Base-by-base conservation (phyloP, 2,888 invertebrate species). In the Lycophotia porphyrea region DNA sequence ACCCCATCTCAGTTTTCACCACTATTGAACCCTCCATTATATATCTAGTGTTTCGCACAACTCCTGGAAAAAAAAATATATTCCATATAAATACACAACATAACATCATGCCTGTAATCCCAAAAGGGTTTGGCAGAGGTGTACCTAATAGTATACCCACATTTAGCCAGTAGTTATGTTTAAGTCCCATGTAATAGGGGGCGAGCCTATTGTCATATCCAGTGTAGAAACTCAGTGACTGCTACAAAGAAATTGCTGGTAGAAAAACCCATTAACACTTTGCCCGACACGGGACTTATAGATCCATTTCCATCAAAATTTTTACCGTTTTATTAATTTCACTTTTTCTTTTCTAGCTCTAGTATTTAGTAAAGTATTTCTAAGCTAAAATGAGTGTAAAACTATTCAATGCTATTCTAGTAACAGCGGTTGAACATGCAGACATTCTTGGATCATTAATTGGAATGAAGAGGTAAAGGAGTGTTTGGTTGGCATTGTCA, bases 1-100 rank as follows among this genome's bases (percentile, higher is more conserved):
- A 89, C 52, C 94, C 93, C 74, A 94, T 90, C 81, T 96, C 96
- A 4, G 94, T 93, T 88, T 96, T 96, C 5, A 96, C 93, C 1
- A 95, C 92, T 55, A 95, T 93, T 78, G 94, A 93, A 0, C 74
- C 55, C 65, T 95, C 94, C 95, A 95, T 88, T 39, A 31, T 74
- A 5, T 60, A 11, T 27, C 36, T 74, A 73, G 7, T 73, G 31
- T 44, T 42, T 39, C 21, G 4, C 55, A 49, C 49, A 42, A 49
- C 44, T 61, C 24, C 84, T 81, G 21, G 1, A 81, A 77, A 49
- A 64, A 0, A 39, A 66, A 44, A 52, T n/a, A 31, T 58, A 31
- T n/a, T n/a, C n/a, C n/a, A n/a, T n/a, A n/a, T 31, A 55, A 55
- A 27, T 55, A 15, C 15, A 15, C 27, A 15, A 31, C 31, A 18